These are phyloP conservation scores for Alviniconcha marisindica DNA, from an alignment of 1,140 invertebrate genomes.

Conservation along the genomic window DNA sequence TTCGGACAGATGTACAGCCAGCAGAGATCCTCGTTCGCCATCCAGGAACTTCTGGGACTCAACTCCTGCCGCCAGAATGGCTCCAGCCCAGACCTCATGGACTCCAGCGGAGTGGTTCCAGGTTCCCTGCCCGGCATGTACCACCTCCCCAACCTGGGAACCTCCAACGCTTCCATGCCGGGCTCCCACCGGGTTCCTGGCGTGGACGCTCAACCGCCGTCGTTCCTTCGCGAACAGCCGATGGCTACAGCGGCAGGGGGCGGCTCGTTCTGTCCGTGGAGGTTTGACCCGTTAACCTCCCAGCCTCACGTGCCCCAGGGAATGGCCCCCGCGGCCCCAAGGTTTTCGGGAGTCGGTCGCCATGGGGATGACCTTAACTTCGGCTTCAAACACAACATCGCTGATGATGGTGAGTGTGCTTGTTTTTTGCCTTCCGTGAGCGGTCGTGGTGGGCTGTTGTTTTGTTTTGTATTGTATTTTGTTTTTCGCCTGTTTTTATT, in stretches of 20 bases:
- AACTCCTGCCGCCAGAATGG: slow-evolving; percentile 47
- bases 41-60: slow-evolving; percentile 49
- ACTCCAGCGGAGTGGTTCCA: slow-evolving; percentile 39
- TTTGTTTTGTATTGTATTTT: neutral
- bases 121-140: slow-evolving; percentile 42
- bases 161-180: neutral
- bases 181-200: slow-evolving; percentile 21
- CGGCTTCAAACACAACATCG: slow-evolving; percentile 42
- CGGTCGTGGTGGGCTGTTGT: neutral
- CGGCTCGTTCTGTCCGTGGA: slow-evolving; percentile 44
- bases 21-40: slow-evolving; percentile 48
- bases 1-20: slow-evolving; percentile 48
- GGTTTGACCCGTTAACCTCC: slow-evolving; percentile 41
- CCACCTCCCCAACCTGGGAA: slow-evolving; percentile 21
- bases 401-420: slow-evolving; percentile 41
- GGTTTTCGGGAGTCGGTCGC: slow-evolving; percentile 24
- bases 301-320: slow-evolving; percentile 15
- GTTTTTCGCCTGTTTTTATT: neutral
- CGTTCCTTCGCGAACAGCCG: slow-evolving; percentile 46
- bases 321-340: slow-evolving; percentile 11
- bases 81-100: slow-evolving; percentile 45
- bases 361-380: slow-evolving; percentile 43
- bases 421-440: neutral
- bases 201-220: slow-evolving; percentile 30
- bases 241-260: neutral